Evolutionary conservation across 2,797 vertebrate genomes (phyloP).

Genomic region (Crocodylus rhombifer): DNA sequence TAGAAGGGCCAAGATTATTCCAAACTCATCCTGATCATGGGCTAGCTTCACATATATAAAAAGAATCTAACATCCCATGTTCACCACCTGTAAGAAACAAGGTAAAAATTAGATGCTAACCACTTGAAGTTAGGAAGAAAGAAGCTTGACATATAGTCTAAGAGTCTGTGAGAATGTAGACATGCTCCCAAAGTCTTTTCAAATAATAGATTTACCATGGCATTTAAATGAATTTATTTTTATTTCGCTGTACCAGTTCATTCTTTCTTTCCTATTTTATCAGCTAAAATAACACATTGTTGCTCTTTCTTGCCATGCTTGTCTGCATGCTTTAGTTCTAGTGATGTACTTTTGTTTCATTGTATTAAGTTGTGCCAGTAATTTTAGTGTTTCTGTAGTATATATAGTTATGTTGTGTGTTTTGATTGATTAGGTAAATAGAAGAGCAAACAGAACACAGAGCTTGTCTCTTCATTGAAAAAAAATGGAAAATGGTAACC

Average conservation of each 20-base stretch:
- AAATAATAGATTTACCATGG: rapidly evolving
- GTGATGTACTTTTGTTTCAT: slow-evolving; percentile 52
- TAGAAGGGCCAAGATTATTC: background rate
- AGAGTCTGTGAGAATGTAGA: slow-evolving; percentile 7
- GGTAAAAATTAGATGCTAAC: background rate
- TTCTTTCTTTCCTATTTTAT: slow-evolving; percentile 59
- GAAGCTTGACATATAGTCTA: background rate
- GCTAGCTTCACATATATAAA: background rate
- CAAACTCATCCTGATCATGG: background rate
- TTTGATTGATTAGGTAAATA: slow-evolving; percentile 61
- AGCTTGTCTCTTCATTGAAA: slow-evolving; percentile 72
- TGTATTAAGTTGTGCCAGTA: slow-evolving; percentile 64
- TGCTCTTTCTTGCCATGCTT: slow-evolving; percentile 46
- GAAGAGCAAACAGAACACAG: slow-evolving; percentile 69
- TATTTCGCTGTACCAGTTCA: slow-evolving; percentile 71
- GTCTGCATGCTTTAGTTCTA: slow-evolving; percentile 74
- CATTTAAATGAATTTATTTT: slow-evolving; percentile 7
- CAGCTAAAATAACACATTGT: slow-evolving; percentile 26
- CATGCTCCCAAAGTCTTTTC: background rate
- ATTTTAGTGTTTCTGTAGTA: slow-evolving; percentile 59
- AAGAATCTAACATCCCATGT: background rate
- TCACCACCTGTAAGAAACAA: background rate
- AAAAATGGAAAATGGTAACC: slow-evolving; percentile 76
- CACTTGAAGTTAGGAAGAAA: background rate
- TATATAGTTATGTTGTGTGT: slow-evolving; percentile 38